Base-by-base conservation (phyloP, 2,888 invertebrate genomes). In the Drosophila imparisetae region DNA sequence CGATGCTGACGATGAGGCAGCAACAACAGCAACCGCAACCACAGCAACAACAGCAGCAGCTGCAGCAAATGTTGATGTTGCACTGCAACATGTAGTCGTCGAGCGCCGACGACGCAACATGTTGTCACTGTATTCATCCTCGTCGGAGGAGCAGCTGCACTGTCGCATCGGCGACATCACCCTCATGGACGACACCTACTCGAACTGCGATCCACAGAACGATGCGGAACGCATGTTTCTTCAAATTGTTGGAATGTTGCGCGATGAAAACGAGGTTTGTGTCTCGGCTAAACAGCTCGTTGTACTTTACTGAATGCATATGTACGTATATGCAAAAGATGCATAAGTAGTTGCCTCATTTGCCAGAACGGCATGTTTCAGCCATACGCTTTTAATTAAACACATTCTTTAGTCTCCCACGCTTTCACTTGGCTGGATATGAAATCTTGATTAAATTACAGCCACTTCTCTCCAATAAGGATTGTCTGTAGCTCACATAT, bases 221-320 rank as follows among this genome's bases (percentile, higher is more conserved):
- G 93, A 93, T 77, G 93, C 93, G 34, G 93, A 93, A 81, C 91
- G 92, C 76, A 93, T 93, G 93, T 93, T 93, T 77, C 85, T 91
- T 57, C 93, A 93, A 83, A 92, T 93, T 65, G 92, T 93, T 15
- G 92, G 93, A 84, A 92, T 93, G 82, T 86, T 93, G 77, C 93
- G 93, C 71, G 92, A 91, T 70, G 93, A 93, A 90, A 92, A 93
- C 66, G 92, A 93, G 93, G 93, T 93, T 91, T 86, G 92, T 91
- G 73, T 59, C 54, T 60, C 63, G 64, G 59, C 75, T 78, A 79
- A 63, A 8, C 27, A 61, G 27, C 49, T 45, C 53, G 57, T 45
- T 60, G 60, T 54, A 29, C 67, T 24, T 38, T 29, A 45, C 5
- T 8, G 11, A 18, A 21, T 34, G 6, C 32, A 11, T 13, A n/a